A percentile compares a stretch with the other conserved stretches of the same genome.
phyloP scores from a whole-genome alignment of 2,797 vertebrate species.

The Molossus alvarezi region DNA sequence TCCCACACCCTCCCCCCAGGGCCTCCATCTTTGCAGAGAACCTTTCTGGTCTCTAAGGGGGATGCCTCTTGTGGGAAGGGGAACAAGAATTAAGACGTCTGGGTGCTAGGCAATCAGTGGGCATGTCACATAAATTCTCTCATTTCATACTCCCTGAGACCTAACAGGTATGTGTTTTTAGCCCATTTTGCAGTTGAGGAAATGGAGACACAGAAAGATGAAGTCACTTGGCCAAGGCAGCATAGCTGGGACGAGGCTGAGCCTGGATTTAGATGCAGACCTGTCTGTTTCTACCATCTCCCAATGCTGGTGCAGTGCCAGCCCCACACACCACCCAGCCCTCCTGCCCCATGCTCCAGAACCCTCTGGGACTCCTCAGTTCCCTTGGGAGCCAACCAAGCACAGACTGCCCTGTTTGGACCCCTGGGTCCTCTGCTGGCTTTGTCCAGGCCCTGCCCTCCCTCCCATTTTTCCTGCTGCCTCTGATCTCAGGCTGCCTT shows the following conservation, averaged over 20 bases:
- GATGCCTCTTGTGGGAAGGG: constrained; percentile 61
- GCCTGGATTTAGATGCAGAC: neutral
- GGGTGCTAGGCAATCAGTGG: constrained; percentile 35
- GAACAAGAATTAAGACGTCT: constrained; percentile 27
- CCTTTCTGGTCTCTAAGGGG: constrained; percentile 77
- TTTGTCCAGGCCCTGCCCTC: neutral
- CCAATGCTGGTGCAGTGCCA: neutral
- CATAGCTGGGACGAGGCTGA: neutral
- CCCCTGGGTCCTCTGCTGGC: neutral
- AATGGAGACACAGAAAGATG: constrained; percentile 56
- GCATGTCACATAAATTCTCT: neutral
- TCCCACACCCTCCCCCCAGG: constrained; percentile 80
- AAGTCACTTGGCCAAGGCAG: constrained; percentile 27
- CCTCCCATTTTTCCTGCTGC: neutral
- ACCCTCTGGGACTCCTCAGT: neutral
- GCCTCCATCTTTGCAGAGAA: constrained; percentile 77
- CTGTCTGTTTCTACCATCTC: neutral
- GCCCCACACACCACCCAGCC: neutral
- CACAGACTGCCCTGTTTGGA: neutral
- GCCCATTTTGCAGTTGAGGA: constrained; percentile 75
- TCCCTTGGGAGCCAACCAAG: neutral
- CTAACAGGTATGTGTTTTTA: neutral
- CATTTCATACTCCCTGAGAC: neutral
- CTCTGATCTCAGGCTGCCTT: constrained; percentile 10
- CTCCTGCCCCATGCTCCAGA: neutral